These are phyloP conservation scores for Aphelocoma californica DNA, from an alignment of 2,797 vertebrate species.

Conservation along the genomic window DNA sequence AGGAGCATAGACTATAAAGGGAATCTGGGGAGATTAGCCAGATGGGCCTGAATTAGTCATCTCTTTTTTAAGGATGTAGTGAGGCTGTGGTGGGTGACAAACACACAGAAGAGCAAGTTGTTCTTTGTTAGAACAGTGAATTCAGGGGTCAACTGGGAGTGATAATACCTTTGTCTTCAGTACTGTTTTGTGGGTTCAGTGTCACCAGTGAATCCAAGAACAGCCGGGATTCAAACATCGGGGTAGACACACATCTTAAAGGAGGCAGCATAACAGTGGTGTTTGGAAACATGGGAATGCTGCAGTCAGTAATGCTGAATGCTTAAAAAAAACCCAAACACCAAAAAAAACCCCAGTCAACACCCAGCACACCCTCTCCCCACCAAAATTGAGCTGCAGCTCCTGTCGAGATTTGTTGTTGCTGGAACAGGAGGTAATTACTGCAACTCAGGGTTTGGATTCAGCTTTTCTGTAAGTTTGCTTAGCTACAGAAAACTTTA, in stretches of 20 bases:
- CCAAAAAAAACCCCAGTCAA: rapidly evolving
- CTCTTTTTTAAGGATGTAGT: neutral
- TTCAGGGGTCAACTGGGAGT: neutral
- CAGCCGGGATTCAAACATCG: neutral
- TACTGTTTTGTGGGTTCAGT: neutral
- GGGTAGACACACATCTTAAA: rapidly evolving
- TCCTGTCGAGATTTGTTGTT: neutral
- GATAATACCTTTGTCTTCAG: neutral
- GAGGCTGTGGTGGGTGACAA: neutral
- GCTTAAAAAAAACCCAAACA: neutral
- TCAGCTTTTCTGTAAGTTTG: neutral
- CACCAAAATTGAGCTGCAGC: neutral
- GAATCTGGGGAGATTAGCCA: constrained; percentile 50
- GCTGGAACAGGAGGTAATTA: neutral
- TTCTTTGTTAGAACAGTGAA: neutral
- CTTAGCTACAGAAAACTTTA: neutral
- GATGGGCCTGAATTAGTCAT: constrained; percentile 38
- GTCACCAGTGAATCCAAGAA: neutral
- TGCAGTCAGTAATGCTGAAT: neutral
- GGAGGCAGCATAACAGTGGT: rapidly evolving
- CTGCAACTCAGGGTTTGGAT: neutral
- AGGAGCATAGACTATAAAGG: constrained; percentile 34
- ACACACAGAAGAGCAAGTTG: neutral
- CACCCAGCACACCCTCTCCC: neutral
- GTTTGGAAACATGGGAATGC: neutral